Evolutionary conservation across 1,140 invertebrate species (phyloP).

Genomic region (Drosophila insularis): DNA sequence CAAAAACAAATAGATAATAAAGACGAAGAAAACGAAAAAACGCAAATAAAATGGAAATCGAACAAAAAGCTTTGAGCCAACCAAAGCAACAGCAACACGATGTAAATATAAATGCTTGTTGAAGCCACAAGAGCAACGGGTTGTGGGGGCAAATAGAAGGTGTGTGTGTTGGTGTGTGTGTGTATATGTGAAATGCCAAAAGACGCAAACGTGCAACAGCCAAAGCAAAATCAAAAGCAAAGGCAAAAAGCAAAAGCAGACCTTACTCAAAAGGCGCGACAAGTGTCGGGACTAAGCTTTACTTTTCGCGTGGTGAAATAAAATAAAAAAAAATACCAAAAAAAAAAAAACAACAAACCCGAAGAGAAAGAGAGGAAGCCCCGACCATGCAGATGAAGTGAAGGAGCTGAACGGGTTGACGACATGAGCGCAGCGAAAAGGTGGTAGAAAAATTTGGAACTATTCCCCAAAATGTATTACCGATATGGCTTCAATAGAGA

Average conservation of each 20-base stretch:
- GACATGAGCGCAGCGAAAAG: constrained; percentile 11
- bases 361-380: constrained; percentile 36
- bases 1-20: constrained; percentile 1
- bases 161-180: neutral
- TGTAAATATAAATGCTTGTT: constrained; percentile 7
- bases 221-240: constrained; percentile 11
- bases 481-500: neutral
- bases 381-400: constrained; percentile 46
- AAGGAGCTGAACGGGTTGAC: neutral
- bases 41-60: constrained; percentile 44
- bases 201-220: constrained; percentile 34
- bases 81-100: constrained; percentile 8
- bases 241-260: constrained; percentile 12
- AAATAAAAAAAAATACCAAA: constrained; percentile 21
- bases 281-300: constrained; percentile 53
- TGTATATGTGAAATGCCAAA: constrained; percentile 27
- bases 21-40: neutral
- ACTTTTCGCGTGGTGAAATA: constrained; percentile 35
- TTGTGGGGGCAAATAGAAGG: neutral
- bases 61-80: constrained; percentile 43
- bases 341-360: constrained; percentile 3
- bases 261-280: constrained; percentile 46
- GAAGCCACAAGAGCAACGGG: neutral
- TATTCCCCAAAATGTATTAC: too few species aligned
- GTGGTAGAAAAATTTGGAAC: neutral